A percentile compares a stretch with the other conserved stretches of the same genome.
phyloP scores from a whole-genome alignment of 2,888 invertebrate species.

The Drosophila subsilvestris region DNA sequence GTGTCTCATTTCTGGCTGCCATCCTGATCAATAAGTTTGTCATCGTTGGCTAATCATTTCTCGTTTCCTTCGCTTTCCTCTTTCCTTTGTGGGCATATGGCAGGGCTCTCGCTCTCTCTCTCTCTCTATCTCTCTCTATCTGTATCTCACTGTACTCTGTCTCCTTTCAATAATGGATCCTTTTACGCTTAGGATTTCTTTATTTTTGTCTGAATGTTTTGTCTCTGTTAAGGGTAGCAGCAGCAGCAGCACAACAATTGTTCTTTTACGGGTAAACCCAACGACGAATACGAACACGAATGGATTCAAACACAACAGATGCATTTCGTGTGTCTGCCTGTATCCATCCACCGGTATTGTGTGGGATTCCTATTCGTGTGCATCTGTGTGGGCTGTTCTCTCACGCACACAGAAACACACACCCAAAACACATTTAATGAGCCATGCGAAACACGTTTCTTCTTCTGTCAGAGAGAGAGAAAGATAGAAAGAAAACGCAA shows the following conservation, averaged over 20 bases:
- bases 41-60: conserved; percentile 72
- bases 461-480: not conserved
- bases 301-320: conserved; percentile 61
- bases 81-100: conserved; percentile 47
- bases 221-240: conserved; percentile 58
- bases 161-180: conserved; percentile 61
- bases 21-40: conserved; percentile 42
- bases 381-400: conserved; percentile 55
- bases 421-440: conserved; percentile 34
- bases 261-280: conserved; percentile 45
- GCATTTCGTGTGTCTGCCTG: conserved; percentile 46
- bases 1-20: not conserved
- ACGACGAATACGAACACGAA: conserved; percentile 5
- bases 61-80: conserved; percentile 26
- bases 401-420: conserved; percentile 27
- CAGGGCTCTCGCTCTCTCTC: conserved; percentile 7
- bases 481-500: not conserved
- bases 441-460: conserved; percentile 68
- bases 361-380: conserved; percentile 18
- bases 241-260: conserved; percentile 42
- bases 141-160: not conserved
- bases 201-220: conserved; percentile 20
- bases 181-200: conserved; percentile 63
- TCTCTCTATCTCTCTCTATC: not conserved
- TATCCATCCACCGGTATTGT: conserved; percentile 19